Evolutionary conservation across 92 coral and sea anemone genomes (phyloP).

Genomic region (Anthopleura xanthogrammica): DNA sequence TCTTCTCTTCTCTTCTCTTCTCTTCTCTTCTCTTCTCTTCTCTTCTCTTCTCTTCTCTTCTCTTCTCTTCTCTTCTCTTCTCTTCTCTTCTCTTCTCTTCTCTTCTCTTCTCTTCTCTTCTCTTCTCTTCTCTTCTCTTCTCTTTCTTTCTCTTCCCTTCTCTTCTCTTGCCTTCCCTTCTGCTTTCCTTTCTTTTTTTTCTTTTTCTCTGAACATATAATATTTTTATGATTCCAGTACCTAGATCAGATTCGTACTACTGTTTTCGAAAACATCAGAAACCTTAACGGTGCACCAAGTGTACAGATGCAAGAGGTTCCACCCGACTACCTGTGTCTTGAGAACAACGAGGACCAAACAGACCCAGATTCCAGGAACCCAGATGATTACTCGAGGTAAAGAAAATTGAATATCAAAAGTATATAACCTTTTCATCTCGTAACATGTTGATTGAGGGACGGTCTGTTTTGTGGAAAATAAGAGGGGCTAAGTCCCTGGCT

Average conservation of each 20-base stretch:
- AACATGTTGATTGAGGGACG: background rate
- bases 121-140: too few relatives aligned
- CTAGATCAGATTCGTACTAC: slow-evolving; percentile 92
- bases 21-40: background rate
- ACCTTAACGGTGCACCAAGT: slow-evolving; percentile 91
- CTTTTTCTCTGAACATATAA: background rate
- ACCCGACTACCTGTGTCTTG: slow-evolving; percentile 89
- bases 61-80: background rate
- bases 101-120: too few relatives aligned
- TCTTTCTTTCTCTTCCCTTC: background rate
- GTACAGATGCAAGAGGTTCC: slow-evolving; percentile 99
- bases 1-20: background rate
- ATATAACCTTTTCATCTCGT: too few relatives aligned
- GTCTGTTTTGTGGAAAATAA: background rate
- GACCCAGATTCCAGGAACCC: slow-evolving; percentile 75
- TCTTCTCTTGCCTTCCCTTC: background rate
- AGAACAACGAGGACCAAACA: slow-evolving; percentile 67
- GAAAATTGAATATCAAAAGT: too few relatives aligned
- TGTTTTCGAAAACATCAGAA: slow-evolving; percentile 79
- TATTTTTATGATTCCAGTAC: slow-evolving; percentile 50
- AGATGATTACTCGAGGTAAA: slow-evolving; percentile 80
- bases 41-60: background rate
- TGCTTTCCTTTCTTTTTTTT: background rate
- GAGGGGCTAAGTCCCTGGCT: too few relatives aligned
- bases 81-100: too few relatives aligned